Percentiles rank a stretch among this genome's conserved stretches.
Conservation (phyloP, 2,113 vertebrate genomes). For the Uria lomvia region DNA sequence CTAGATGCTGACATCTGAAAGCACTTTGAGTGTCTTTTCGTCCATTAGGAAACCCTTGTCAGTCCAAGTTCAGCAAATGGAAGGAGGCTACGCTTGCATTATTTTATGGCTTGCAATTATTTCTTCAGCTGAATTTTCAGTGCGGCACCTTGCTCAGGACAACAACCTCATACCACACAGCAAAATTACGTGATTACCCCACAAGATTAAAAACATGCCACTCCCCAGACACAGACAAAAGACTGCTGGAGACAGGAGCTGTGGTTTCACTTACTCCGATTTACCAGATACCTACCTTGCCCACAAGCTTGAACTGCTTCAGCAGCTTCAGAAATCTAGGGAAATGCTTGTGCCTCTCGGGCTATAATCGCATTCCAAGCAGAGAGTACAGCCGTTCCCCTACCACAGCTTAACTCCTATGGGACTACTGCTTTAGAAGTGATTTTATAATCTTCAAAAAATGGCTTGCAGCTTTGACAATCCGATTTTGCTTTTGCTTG, state of each 20-base stretch:
- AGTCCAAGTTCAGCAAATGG: neutral
- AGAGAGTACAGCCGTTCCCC: neutral
- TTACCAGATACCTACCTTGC: neutral
- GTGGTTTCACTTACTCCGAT: neutral
- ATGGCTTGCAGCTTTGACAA: neutral
- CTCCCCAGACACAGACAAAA: neutral
- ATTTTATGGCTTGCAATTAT: neutral
- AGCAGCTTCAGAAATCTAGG: neutral
- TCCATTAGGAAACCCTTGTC: conserved; percentile 27
- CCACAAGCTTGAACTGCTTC: neutral
- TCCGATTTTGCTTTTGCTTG: neutral
- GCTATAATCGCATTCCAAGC: neutral
- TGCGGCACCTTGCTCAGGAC: neutral
- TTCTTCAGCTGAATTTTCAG: neutral
- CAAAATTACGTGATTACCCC: neutral
- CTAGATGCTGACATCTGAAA: conserved; percentile 20
- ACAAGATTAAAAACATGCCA: neutral
- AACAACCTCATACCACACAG: neutral
- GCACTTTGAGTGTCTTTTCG: neutral
- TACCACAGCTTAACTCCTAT: neutral
- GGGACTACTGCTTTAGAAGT: neutral
- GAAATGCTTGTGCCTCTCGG: neutral
- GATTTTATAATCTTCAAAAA: conserved; percentile 23
- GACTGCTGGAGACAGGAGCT: neutral
- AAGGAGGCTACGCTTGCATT: neutral